Conservation (phyloP, 2,113 vertebrate species). For the Carettochelys insculpta region DNA sequence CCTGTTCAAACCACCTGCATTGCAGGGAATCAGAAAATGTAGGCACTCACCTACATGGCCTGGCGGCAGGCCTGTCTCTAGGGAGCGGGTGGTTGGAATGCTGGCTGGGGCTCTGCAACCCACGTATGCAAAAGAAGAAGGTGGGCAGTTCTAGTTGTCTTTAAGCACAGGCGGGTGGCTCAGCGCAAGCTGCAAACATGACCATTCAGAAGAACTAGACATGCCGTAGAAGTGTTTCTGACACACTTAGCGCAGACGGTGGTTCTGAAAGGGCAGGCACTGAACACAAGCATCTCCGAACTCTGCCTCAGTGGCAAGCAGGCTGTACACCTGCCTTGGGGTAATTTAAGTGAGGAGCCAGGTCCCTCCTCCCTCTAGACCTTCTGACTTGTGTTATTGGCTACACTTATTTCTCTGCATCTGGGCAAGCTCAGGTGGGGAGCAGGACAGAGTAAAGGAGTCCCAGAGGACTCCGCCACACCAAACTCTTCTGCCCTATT, state of each 20-base stretch:
- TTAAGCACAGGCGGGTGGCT: background rate
- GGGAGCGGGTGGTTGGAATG: background rate
- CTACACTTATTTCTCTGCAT: rapidly evolving
- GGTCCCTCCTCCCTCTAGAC: background rate
- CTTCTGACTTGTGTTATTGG: rapidly evolving
- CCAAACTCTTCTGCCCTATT: rapidly evolving
- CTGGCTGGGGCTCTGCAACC: rapidly evolving
- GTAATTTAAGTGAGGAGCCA: rapidly evolving
- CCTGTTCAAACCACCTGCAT: rapidly evolving
- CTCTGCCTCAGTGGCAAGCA: rapidly evolving
- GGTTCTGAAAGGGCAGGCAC: background rate
- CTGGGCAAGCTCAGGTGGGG: background rate
- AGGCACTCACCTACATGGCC: background rate
- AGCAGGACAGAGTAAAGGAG: background rate
- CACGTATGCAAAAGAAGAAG: rapidly evolving
- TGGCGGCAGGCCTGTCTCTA: background rate
- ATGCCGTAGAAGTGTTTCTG: rapidly evolving
- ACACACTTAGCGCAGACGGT: too few relatives aligned
- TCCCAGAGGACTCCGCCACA: background rate
- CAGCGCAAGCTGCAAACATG: background rate
- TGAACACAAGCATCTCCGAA: background rate
- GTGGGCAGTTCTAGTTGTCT: background rate
- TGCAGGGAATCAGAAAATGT: rapidly evolving
- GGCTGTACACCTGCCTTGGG: background rate
- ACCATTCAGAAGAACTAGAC: background rate